Evolutionary conservation across 1,140 invertebrate species (phyloP).

Genomic region (Ips nitidus): DNA sequence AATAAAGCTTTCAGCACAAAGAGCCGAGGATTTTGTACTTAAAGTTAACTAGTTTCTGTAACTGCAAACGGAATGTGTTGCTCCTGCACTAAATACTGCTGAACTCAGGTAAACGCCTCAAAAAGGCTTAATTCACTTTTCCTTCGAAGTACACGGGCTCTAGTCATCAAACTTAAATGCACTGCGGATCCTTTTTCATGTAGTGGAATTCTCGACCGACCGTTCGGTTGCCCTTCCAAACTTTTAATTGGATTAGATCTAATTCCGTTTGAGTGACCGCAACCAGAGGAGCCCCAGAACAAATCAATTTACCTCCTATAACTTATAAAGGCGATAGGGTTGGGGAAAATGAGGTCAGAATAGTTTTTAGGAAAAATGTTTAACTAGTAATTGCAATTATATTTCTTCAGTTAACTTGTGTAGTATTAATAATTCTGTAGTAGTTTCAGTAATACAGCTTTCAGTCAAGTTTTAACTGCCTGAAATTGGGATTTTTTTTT

Average conservation of each 20-base stretch:
- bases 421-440: no score
- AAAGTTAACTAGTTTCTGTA: no score
- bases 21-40: no score
- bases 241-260: conserved; percentile 38
- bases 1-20: no score
- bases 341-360: not conserved
- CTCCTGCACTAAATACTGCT: no score
- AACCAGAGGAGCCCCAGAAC: conserved; percentile 28
- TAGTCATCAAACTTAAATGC: conserved; percentile 32
- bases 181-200: conserved; percentile 26
- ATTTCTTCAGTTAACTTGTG: no score
- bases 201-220: conserved; percentile 13
- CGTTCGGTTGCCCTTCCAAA: conserved; percentile 26
- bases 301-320: conserved; percentile 36
- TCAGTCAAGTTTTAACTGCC: no score
- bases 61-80: no score
- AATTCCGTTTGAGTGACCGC: conserved; percentile 34
- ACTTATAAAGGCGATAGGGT: conserved; percentile 23
- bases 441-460: no score
- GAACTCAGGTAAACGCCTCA: not conserved
- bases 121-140: conserved; percentile 9
- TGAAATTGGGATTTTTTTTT: no score
- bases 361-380: no score
- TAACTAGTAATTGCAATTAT: no score
- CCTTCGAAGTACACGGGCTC: not conserved